These are phyloP conservation scores for Pagetopsis macropterus DNA, from an alignment of 2,797 vertebrate genomes.

Conservation along the genomic window DNA sequence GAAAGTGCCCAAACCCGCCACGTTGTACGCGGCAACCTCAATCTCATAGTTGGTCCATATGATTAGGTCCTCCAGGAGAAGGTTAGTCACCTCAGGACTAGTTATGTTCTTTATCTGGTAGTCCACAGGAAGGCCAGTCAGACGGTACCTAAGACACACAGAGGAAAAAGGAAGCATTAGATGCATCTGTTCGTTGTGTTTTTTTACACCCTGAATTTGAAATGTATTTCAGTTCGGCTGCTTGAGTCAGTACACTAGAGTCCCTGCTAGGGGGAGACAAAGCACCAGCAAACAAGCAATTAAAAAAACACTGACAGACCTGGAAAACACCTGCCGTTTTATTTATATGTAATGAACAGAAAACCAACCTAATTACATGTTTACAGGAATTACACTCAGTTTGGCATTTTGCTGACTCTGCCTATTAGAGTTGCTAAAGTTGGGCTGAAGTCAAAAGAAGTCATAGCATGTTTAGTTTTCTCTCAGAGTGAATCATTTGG, in stretches of 20 bases:
- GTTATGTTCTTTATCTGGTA: constrained; percentile 97
- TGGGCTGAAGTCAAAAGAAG: constrained; percentile 41
- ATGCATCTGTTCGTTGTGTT: not conserved
- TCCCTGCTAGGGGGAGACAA: constrained; percentile 77
- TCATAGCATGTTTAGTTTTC: constrained; percentile 21
- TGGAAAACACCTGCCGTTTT: constrained; percentile 69
- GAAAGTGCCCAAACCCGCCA: constrained; percentile 92
- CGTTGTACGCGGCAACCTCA: constrained; percentile 96
- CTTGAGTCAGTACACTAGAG: constrained; percentile 29
- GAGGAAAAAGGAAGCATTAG: not conserved
- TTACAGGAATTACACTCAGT: constrained; percentile 65
- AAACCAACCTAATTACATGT: constrained; percentile 72
- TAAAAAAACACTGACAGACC: constrained; percentile 40
- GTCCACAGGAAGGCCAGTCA: constrained; percentile 93
- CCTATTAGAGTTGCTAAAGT: constrained; percentile 27
- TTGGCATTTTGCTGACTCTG: constrained; percentile 60
- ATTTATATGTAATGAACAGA: constrained; percentile 66
- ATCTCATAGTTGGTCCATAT: constrained; percentile 99
- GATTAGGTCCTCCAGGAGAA: constrained; percentile 96
- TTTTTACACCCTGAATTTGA: not conserved
- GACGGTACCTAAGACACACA: constrained; percentile 87
- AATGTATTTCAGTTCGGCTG: not conserved
- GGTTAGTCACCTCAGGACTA: constrained; percentile 91
- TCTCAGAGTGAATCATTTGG: constrained; percentile 2
- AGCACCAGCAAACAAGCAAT: constrained; percentile 61